Conservation (phyloP, 2,113 vertebrate species). For the Chloropsis hardwickii region DNA sequence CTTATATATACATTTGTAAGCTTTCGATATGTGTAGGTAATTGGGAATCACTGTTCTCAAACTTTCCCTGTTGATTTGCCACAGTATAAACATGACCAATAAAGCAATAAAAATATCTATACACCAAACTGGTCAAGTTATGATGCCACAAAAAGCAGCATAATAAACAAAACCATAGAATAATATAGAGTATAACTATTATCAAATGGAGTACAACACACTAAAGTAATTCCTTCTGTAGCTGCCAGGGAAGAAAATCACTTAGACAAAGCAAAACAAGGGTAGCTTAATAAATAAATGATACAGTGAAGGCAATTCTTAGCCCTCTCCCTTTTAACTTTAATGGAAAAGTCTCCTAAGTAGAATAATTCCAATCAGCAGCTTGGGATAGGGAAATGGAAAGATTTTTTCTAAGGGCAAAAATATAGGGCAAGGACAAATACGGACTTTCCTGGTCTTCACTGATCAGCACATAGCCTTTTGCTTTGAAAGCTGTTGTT, state of each 20-base stretch:
- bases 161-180: background rate
- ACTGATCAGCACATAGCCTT: background rate
- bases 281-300: background rate
- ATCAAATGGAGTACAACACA: background rate
- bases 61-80: background rate
- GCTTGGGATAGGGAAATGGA: background rate
- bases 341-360: background rate
- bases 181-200: background rate
- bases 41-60: background rate
- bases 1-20: background rate
- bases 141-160: background rate
- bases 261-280: background rate
- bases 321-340: background rate
- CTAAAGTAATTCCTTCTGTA: background rate
- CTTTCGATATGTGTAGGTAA: rapidly evolving
- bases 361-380: background rate
- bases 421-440: background rate
- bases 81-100: background rate
- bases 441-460: background rate
- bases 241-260: background rate
- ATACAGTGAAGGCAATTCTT: background rate
- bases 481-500: background rate
- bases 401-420: background rate
- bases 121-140: background rate
- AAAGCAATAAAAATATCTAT: background rate